Conservation (phyloP, 1,140 invertebrate genomes). For the Triops cancriformis region DNA sequence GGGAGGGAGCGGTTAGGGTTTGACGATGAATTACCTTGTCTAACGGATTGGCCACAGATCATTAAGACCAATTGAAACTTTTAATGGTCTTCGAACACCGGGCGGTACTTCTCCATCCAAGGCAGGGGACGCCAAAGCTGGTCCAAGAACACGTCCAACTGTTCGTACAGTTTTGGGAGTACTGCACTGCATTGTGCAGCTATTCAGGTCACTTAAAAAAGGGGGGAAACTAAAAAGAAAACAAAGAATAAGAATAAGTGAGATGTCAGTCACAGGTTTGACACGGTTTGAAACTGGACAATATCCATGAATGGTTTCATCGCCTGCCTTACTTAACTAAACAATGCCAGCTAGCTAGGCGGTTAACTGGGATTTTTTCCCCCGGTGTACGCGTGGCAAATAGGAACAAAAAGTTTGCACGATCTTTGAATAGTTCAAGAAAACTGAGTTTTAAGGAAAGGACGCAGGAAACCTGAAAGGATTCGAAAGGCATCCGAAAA, state of each 20-base stretch:
- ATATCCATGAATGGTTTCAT: neutral
- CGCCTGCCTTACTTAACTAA: neutral
- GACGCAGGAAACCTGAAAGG: no score
- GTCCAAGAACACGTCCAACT: no score
- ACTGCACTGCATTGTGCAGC: no score
- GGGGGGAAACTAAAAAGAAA: neutral
- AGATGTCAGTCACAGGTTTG: neutral
- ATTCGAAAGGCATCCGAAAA: no score
- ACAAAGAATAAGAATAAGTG: neutral
- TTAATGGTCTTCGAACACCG: neutral
- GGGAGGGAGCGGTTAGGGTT: no score
- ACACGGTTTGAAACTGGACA: neutral
- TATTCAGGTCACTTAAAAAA: neutral
- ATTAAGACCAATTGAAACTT: constrained; percentile 11
- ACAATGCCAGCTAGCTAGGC: neutral
- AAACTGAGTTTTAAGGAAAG: no score
- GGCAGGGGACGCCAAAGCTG: neutral
- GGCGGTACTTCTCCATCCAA: neutral
- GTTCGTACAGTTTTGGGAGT: no score
- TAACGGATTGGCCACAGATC: constrained; percentile 12
- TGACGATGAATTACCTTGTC: constrained; percentile 5
- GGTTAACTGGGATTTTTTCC: neutral
- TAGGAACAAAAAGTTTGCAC: no score
- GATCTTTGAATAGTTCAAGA: no score
- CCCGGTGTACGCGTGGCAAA: no score